Percentiles rank a stretch among this genome's conserved stretches.
Conservation (phyloP, 1,140 invertebrate genomes). For the Megalonaias nervosa region DNA sequence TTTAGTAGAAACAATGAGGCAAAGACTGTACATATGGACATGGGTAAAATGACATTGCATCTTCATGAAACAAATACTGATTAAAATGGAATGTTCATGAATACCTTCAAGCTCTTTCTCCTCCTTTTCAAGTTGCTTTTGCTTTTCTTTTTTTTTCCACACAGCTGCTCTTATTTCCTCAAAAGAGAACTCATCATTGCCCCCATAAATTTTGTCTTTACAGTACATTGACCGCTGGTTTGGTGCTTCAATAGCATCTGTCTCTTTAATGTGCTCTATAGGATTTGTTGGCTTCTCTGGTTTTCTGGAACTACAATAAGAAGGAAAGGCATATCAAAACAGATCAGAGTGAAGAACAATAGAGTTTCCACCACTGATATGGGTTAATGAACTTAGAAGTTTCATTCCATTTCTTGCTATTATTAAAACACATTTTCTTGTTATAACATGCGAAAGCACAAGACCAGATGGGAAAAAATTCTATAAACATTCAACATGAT, state of each 20-base stretch:
- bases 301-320: conserved; percentile 41
- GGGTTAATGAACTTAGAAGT: too few relatives aligned
- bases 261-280: conserved; percentile 6
- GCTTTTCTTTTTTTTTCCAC: conserved; percentile 52
- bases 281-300: conserved; percentile 28
- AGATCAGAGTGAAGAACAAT: neutral
- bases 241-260: conserved; percentile 3
- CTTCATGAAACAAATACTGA: too few relatives aligned
- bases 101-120: conserved; percentile 49
- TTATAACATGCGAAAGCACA: too few relatives aligned
- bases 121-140: conserved; percentile 43
- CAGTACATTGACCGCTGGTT: conserved; percentile 70
- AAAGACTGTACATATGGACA: too few relatives aligned
- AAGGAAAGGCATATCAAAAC: conserved; percentile 10
- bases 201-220: conserved; percentile 73
- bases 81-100: too few relatives aligned
- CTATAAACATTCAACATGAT: too few relatives aligned
- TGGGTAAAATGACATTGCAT: too few relatives aligned
- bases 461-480: too few relatives aligned
- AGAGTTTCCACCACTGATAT: neutral
- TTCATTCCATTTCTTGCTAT: too few relatives aligned
- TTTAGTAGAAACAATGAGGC: too few relatives aligned
- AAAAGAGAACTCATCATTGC: conserved; percentile 74
- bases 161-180: conserved; percentile 74
- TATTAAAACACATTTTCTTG: too few relatives aligned